Evolutionary conservation across 2,113 vertebrate species (phyloP), one percentile per base, ranked within the genome.

Genomic region (Nerophis ophidion): DNA sequence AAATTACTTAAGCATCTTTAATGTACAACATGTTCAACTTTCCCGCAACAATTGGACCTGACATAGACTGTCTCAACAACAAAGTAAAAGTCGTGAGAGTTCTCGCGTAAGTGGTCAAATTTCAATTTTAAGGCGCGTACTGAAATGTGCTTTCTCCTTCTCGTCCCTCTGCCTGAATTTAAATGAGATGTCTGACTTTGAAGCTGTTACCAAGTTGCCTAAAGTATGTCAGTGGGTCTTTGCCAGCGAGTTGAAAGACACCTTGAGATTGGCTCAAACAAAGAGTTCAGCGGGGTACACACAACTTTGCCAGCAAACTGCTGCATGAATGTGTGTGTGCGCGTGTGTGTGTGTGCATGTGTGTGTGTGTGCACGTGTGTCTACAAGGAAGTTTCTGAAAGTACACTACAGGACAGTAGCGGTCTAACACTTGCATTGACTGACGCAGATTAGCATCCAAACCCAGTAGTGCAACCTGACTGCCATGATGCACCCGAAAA

Each of bases 141-240:
- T 72, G 67, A 80, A 87, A 77, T 82, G 85, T 81, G 19, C 62
- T 46, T 61, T 58, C 54, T 61, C 57, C 57, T 54, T 70, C 51
- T 84, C 81, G 62, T 70, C 52, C 56, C 51, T 61, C 35, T 17
- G 84, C 63, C 87, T 86, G 80, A 88, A 89, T 89, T 87, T 81
- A 88, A 91, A 89, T 86, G 83, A 90, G 83, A 85, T 67, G 76
- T 85, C 81, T 67, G 80, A 85, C 85, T 83, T 85, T 87, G 79
- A 86, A 91, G 83, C 79, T 80, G 74, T 68, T 85, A 84, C 85
- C 85, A 85, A 88, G 81, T 89, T 89, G 82, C 70, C 74, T 70
- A 79, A 87, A 84, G 68, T 80, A 80, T 81, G 85, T 84, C 81
- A 82, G 77, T 71, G 80, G 83, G 75, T 75, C 80, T 79, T 63